Base-by-base conservation (phyloP, 2,113 vertebrate genomes). In the Australoheros scitulus region DNA sequence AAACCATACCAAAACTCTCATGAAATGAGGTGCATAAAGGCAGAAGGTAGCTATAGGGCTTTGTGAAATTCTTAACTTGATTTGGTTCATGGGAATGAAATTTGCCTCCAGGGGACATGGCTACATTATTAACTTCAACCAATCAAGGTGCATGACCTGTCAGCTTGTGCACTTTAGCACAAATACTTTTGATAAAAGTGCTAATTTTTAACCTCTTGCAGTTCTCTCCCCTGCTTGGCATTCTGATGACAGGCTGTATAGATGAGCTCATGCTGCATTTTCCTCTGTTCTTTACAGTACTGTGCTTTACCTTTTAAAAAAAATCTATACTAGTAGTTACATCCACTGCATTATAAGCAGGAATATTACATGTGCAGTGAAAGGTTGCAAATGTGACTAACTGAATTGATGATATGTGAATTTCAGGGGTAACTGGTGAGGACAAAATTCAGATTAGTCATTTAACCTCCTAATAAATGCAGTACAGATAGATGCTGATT, bases 381-480 rank as follows among this genome's bases (percentile, higher is more conserved):
- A 75, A 79, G 41, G 81, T 77, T 79, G 60, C 17, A 47, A 91
- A 64, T 83, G 81, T 93, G 94, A 92, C 63, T 3, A 20, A 41
- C 81, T 65, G 52, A 89, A 86, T 76, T 52, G 47, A 38, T 22
- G 56, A 92, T 92, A 91, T 92, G 93, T 93, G 91, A 87, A 1
- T 11, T 4, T 56, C 29, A 47, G 76, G 26, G 41, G 24, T 52
- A 70, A 52, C 13, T 32, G 15, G 26, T 52, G 29, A n/a, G 24
- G 50, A 50, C 18, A 6, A 70, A 50, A 72, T 32, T 52, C 43
- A 50, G 43, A 32, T 70, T 1, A 18, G 6, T 50, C 10, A 32
- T 17, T 1, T 15, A 1, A 11, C 65, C 43, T 29, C 6, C 43
- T 52, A 50, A 50, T 29, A 50, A 70, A 47, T 1, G 3, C 43